Conservation (phyloP, 2,888 invertebrate genomes). For the Pyrgus malvae region DNA sequence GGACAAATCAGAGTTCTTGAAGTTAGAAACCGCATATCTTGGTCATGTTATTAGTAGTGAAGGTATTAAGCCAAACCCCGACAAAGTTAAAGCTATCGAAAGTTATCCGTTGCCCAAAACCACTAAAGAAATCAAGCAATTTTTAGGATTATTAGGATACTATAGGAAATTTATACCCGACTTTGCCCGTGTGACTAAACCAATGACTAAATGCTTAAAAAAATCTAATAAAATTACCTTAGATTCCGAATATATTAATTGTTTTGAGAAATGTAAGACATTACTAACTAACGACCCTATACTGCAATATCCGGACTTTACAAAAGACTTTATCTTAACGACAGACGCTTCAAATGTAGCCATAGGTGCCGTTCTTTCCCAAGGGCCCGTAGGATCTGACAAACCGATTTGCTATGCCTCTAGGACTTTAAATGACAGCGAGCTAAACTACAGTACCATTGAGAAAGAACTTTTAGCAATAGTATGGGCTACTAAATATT, state of each 20-base stretch:
- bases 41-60: slow-evolving; percentile 26
- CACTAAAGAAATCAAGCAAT: slow-evolving; percentile 22
- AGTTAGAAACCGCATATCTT: slow-evolving; percentile 35
- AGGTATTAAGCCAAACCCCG: slow-evolving; percentile 31
- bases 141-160: slow-evolving; percentile 26
- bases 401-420: slow-evolving; percentile 35
- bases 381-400: slow-evolving; percentile 33
- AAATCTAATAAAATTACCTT: slow-evolving; percentile 20
- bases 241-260: slow-evolving; percentile 8
- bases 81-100: slow-evolving; percentile 37
- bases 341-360: slow-evolving; percentile 38
- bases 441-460: slow-evolving; percentile 40
- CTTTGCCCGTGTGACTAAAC: slow-evolving; percentile 29
- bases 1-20: slow-evolving; percentile 40
- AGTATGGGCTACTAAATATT: slow-evolving; percentile 35
- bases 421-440: slow-evolving; percentile 37
- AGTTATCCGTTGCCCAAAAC: slow-evolving; percentile 21
- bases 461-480: slow-evolving; percentile 43
- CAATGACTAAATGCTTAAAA: slow-evolving; percentile 25
- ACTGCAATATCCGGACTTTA: slow-evolving; percentile 35
- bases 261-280: slow-evolving; percentile 31
- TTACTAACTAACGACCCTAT: slow-evolving; percentile 40
- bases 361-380: slow-evolving; percentile 35
- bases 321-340: slow-evolving; percentile 30
- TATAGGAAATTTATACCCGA: slow-evolving; percentile 30